phyloP scores from a whole-genome alignment of 2,888 invertebrate genomes.

The Flexamia atlantica region DNA sequence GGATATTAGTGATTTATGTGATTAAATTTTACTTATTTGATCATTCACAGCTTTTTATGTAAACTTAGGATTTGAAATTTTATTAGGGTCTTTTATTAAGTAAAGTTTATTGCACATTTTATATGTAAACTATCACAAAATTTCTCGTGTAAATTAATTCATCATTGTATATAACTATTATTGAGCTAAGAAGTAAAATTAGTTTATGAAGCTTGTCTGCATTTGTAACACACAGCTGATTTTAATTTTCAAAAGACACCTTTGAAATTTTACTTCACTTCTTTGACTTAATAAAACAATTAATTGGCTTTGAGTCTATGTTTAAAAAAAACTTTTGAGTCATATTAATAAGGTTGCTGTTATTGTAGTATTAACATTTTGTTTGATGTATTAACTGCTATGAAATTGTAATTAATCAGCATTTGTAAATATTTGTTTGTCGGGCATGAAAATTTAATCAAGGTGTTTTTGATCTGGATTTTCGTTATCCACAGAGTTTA shows the following conservation, averaged over 20 bases:
- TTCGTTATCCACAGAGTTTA: not conserved
- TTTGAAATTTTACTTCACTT: not conserved
- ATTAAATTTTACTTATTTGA: not conserved
- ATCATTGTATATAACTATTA: conserved; percentile 18
- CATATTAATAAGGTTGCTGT: conserved; percentile 9
- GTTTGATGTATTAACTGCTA: conserved; percentile 15
- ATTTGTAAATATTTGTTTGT: conserved; percentile 9
- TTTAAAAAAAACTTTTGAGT: not conserved
- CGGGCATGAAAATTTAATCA: not conserved
- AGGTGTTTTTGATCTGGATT: not conserved
- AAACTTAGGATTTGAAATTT: not conserved
- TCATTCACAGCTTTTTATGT: conserved; percentile 8
- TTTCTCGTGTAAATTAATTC: conserved; percentile 4
- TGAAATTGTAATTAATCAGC: conserved; percentile 7
- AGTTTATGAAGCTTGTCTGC: conserved; percentile 5
- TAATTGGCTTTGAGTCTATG: conserved; percentile 6
- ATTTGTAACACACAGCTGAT: not conserved
- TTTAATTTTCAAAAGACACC: conserved; percentile 4
- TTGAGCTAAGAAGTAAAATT: conserved; percentile 11
- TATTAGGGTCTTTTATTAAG: conserved; percentile 5
- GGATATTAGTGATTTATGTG: conserved; percentile 14
- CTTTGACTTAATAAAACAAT: not conserved
- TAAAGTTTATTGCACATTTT: conserved; percentile 12
- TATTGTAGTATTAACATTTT: conserved; percentile 20
- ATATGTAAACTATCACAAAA: not conserved